phyloP scores from a whole-genome alignment of 2,113 vertebrate species.

The Brachionichthys hirsutus region DNA sequence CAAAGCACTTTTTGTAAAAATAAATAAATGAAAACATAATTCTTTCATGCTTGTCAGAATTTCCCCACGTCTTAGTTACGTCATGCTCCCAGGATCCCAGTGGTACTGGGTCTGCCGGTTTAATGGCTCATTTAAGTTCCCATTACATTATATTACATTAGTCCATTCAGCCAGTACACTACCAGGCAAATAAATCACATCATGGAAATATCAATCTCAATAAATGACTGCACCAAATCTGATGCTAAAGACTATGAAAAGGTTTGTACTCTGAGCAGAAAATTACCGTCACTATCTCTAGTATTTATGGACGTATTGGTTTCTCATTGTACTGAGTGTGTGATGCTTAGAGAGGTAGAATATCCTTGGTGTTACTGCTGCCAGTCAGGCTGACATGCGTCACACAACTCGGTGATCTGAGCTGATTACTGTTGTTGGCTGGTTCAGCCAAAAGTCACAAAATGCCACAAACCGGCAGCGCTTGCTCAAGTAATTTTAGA shows the following conservation, averaged over 20 bases:
- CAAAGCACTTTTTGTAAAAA: too few species aligned
- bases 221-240: constrained; percentile 66
- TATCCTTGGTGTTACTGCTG: constrained; percentile 5
- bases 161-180: constrained; percentile 41
- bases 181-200: constrained; percentile 62
- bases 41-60: constrained; percentile 11
- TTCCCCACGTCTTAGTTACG: constrained; percentile 32
- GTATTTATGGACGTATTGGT: constrained; percentile 28
- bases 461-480: constrained; percentile 41
- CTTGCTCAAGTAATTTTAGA: constrained; percentile 50
- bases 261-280: constrained; percentile 55
- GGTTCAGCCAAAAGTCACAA: constrained; percentile 52
- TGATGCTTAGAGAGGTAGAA: constrained; percentile 12
- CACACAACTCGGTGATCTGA: constrained; percentile 35
- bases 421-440: constrained; percentile 33
- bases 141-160: constrained; percentile 70
- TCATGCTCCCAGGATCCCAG: constrained; percentile 33
- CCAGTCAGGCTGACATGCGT: constrained; percentile 13
- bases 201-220: constrained; percentile 71
- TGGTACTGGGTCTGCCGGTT: constrained; percentile 62
- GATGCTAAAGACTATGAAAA: constrained; percentile 64
- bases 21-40: constrained; percentile 20
- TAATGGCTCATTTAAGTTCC: constrained; percentile 73
- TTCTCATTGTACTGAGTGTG: constrained; percentile 32
- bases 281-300: constrained; percentile 59